phyloP scores from a whole-genome alignment of 2,797 vertebrate genomes.

The Xyrichtys novacula region DNA sequence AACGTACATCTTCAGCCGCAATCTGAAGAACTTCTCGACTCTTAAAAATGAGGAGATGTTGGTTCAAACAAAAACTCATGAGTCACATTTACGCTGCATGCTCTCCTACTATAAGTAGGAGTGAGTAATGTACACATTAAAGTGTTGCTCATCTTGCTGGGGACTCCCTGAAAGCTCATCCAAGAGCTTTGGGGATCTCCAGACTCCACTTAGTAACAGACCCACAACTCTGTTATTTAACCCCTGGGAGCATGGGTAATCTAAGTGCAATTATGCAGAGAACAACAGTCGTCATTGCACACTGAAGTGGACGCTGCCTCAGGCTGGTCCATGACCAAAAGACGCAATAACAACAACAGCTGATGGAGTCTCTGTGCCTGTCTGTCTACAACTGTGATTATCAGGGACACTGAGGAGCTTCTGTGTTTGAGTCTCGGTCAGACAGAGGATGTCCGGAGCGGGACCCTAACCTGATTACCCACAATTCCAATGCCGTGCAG shows the following conservation, averaged over 20 bases:
- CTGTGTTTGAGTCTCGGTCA: slow-evolving; percentile 61
- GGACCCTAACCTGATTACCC: slow-evolving; percentile 68
- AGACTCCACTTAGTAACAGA: slow-evolving; percentile 21
- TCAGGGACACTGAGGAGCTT: slow-evolving; percentile 58
- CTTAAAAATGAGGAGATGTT: not conserved
- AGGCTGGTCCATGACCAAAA: slow-evolving; percentile 31
- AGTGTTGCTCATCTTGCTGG: slow-evolving; percentile 13
- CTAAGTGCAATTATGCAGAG: slow-evolving; percentile 49
- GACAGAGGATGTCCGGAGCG: slow-evolving; percentile 69
- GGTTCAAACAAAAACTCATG: not conserved
- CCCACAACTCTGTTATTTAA: slow-evolving; percentile 25
- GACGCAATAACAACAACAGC: slow-evolving; percentile 36
- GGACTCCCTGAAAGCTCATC: slow-evolving; percentile 14
- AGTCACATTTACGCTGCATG: slow-evolving; percentile 4
- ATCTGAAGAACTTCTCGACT: not conserved
- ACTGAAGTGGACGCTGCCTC: slow-evolving; percentile 30
- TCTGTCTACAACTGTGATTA: slow-evolving; percentile 62
- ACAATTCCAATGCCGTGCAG: slow-evolving; percentile 51
- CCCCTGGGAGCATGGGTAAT: slow-evolving; percentile 37
- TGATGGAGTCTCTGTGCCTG: slow-evolving; percentile 34
- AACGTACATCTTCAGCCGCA: too few relatives aligned
- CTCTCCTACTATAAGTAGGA: slow-evolving; percentile 1
- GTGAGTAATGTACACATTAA: slow-evolving; percentile 35
- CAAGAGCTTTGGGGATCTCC: slow-evolving; percentile 17
- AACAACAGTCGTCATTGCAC: slow-evolving; percentile 52